These are phyloP conservation scores for Beroe forskalii DNA, from an alignment of 37 sponge, comb jelly and placozoan genomes.

Conservation along the genomic window DNA sequence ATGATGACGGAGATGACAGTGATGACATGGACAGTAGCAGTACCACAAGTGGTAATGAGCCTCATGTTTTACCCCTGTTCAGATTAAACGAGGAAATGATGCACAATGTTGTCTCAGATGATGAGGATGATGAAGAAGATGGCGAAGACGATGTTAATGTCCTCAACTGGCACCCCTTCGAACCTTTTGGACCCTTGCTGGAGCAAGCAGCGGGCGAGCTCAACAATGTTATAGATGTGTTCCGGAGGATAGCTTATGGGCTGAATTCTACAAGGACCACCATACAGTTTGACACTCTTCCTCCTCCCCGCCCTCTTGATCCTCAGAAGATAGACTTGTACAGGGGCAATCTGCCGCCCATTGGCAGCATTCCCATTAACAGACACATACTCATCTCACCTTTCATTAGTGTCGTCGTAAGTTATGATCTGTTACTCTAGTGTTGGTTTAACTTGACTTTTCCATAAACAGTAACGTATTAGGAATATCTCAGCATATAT, in stretches of 20 bases:
- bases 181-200: neutral
- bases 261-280: constrained; percentile 5
- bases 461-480: too few relatives aligned
- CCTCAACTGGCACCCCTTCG: constrained; percentile 18
- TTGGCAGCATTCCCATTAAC: constrained; percentile 46
- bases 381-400: constrained; percentile 19
- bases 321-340: constrained; percentile 39
- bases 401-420: constrained; percentile 41
- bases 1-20: neutral
- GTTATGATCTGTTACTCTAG: too few relatives aligned
- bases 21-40: constrained; percentile 12
- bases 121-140: constrained; percentile 28
- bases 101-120: neutral
- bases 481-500: too few relatives aligned
- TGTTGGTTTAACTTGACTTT: too few relatives aligned
- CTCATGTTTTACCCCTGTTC: neutral
- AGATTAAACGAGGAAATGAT: neutral
- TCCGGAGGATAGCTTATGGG: constrained; percentile 40
- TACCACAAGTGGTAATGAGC: neutral
- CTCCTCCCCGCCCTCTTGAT: constrained; percentile 2
- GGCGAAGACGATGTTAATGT: constrained; percentile 19
- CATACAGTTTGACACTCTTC: constrained; percentile 20
- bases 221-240: constrained; percentile 44
- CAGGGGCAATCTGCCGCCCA: constrained; percentile 31
- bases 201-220: neutral